Conservation (phyloP, 2,888 invertebrate genomes). For the Drosophila quinaria region DNA sequence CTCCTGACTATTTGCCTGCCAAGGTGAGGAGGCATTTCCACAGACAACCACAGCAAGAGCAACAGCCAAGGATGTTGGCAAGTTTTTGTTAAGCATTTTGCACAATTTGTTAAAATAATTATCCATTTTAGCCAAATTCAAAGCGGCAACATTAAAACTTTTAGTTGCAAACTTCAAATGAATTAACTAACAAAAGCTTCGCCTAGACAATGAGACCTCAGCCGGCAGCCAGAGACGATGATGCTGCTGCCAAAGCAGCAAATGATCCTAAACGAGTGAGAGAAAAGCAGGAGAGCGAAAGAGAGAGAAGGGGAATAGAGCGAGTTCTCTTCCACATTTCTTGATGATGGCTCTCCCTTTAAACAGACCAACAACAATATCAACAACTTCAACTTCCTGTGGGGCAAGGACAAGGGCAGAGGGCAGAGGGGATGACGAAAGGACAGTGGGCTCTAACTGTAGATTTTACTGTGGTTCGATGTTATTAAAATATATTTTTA, state of each 20-base stretch:
- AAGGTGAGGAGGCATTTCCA: conserved; percentile 27
- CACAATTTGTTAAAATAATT: conserved; percentile 78
- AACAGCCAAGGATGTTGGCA: conserved; percentile 16
- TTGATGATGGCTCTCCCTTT: conserved; percentile 48
- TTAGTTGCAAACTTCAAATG: conserved; percentile 72
- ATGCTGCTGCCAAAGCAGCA: conserved; percentile 31
- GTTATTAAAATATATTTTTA: neutral
- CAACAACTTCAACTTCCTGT: conserved; percentile 8
- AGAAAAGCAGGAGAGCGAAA: neutral
- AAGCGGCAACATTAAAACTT: conserved; percentile 75
- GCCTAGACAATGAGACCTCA: conserved; percentile 40
- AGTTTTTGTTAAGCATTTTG: conserved; percentile 63
- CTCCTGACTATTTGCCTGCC: conserved; percentile 21
- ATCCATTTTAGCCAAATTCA: conserved; percentile 76
- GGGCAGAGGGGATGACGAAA: neutral
- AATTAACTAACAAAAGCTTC: conserved; percentile 66
- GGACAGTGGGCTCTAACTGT: neutral
- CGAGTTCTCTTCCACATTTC: conserved; percentile 24
- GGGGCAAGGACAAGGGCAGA: neutral
- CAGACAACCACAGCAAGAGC: conserved; percentile 43
- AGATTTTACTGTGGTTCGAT: neutral
- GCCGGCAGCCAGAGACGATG: conserved; percentile 10
- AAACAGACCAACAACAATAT: conserved; percentile 33
- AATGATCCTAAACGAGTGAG: conserved; percentile 40
- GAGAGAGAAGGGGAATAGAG: neutral